Conservation (phyloP, 1,140 invertebrate species). For the Mycetomoellerius zeteki region DNA sequence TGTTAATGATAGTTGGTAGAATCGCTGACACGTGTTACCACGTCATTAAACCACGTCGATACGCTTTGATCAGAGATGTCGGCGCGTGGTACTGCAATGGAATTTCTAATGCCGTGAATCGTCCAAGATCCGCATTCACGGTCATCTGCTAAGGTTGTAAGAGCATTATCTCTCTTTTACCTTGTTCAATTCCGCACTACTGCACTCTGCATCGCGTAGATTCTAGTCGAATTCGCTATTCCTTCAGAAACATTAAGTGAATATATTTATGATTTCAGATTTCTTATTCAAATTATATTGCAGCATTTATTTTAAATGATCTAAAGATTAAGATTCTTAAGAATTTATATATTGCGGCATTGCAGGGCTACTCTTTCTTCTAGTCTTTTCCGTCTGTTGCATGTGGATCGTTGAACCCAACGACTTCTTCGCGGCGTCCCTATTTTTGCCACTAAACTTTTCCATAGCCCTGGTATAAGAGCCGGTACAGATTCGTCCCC, state of each 20-base stretch:
- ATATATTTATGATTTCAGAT: neutral
- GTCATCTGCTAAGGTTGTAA: conserved; percentile 4
- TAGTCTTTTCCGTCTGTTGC: conserved; percentile 79
- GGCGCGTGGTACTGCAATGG: neutral
- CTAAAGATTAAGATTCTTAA: conserved; percentile 66
- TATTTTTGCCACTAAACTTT: conserved; percentile 83
- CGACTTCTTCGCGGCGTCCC: conserved; percentile 71
- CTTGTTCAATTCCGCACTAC: neutral
- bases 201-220: neutral
- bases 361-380: conserved; percentile 83
- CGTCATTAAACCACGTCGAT: conserved; percentile 32
- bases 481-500: conserved; percentile 86
- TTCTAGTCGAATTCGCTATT: conserved; percentile 10
- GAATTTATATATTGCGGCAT: conserved; percentile 80
- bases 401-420: conserved; percentile 52
- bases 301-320: neutral
- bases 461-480: conserved; percentile 87
- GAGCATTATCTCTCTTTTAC: conserved; percentile 24
- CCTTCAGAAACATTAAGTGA: conserved; percentile 35
- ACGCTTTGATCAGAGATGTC: conserved; percentile 13
- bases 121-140: conserved; percentile 30
- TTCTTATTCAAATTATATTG: conserved; percentile 12
- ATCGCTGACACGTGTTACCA: conserved; percentile 53
- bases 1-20: conserved; percentile 61
- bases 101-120: conserved; percentile 34